phyloP scores from a whole-genome alignment of 1,140 invertebrate species.

The Leptinotarsa lineolata region DNA sequence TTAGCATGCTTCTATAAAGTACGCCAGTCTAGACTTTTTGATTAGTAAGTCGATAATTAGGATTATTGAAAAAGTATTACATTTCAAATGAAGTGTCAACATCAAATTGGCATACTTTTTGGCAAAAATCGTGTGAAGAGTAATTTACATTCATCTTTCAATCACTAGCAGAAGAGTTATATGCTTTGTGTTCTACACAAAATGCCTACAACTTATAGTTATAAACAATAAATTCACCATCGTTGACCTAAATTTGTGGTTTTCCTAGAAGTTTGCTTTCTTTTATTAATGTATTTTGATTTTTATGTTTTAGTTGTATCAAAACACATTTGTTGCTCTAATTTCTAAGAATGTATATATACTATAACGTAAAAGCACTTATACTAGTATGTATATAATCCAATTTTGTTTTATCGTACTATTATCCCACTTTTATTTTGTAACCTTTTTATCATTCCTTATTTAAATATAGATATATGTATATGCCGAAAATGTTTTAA shows the following conservation, averaged over 20 bases:
- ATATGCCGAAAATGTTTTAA: constrained; percentile 13
- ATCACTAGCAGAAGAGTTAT: not conserved
- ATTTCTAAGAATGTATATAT: constrained; percentile 2
- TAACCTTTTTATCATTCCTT: constrained; percentile 19
- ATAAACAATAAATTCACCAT: not conserved
- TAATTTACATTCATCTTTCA: not conserved
- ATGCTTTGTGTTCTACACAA: not conserved
- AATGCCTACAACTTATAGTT: constrained; percentile 1
- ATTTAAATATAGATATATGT: constrained; percentile 22
- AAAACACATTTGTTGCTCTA: not conserved
- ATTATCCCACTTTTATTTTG: constrained; percentile 11
- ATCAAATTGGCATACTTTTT: not conserved
- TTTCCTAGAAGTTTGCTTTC: not conserved
- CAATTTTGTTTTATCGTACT: not conserved
- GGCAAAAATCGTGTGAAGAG: not conserved
- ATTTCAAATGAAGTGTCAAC: too few species aligned
- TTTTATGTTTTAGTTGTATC: not conserved
- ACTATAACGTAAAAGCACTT: not conserved
- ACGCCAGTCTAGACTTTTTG: too few species aligned
- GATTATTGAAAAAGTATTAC: too few species aligned
- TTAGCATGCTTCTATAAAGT: too few species aligned
- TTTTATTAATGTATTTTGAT: not conserved
- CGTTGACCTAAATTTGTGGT: not conserved
- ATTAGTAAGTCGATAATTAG: too few species aligned
- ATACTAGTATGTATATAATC: constrained; percentile 18